Evolutionary conservation across 2,888 invertebrate genomes (phyloP), one percentile per base, ranked within the genome.

Genomic region (Lymantria dispar): DNA sequence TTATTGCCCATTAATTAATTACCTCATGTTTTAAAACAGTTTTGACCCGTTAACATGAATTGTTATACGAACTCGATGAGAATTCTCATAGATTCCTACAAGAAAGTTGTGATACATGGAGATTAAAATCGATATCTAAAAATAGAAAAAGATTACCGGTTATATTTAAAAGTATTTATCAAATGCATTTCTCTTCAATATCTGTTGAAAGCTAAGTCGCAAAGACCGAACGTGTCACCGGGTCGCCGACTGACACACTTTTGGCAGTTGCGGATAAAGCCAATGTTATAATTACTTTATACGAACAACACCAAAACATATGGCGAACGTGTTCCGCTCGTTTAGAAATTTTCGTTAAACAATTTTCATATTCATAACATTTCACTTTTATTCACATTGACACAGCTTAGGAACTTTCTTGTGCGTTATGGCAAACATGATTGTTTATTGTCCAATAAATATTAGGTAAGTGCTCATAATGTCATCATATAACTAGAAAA

Each of bases 231-330:
- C 8, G 40, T 40, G 40, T 45, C 69, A 64, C 64, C 64, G 65
- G 67, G 63, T 79, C 74, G 70, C 74, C 77, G 68, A 67, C 74
- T 89, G 87, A 86, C 88, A 87, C 72, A 89, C 81, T 85, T 87
- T 83, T 76, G 65, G 59, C 60, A 66, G 62, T 50, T 59, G 61
- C 68, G 15, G 14, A 41, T 42, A 22, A 42, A 42, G 15, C 40
- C 60, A 71, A 76, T 80, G 78, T 82, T 85, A 82, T 84, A 84
- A 83, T 69, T 64, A 22, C 22, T 22, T 22, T 22, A 72, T 62
- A 67, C 62, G 66, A 74, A 43, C 56, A 63, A 64, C 62, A 66
- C 61, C 50, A 56, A 67, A 69, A 67, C 66, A 67, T 51, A 61
- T 56, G 62, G 54, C 45, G 45, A 50, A 41, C 52, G 43, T 51